phyloP scores from a whole-genome alignment of 2,888 invertebrate species.

The Phortica magna region DNA sequence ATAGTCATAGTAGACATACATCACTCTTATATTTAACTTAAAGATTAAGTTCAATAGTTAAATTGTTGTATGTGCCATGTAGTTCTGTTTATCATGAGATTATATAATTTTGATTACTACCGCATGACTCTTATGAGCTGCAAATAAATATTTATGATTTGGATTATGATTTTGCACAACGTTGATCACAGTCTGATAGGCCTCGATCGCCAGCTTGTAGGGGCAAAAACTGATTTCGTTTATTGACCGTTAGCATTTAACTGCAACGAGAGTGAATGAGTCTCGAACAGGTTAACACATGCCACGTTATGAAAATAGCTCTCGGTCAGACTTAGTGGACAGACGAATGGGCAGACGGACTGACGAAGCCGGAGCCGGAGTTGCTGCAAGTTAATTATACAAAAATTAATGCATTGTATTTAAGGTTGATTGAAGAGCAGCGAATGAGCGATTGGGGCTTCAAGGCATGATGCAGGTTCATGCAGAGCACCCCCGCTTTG shows the following conservation, averaged over 20 bases:
- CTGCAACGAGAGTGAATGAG: constrained; percentile 21
- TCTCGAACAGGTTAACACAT: constrained; percentile 28
- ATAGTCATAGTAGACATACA: not conserved
- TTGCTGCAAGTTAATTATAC: constrained; percentile 28
- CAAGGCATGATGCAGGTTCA: constrained; percentile 13
- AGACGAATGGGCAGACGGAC: constrained; percentile 1
- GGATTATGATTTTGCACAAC: no score
- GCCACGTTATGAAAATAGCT: not conserved
- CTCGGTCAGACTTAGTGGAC: not conserved
- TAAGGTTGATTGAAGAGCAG: constrained; percentile 1
- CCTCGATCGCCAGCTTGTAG: not conserved
- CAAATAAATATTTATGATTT: no score
- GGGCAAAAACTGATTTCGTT: constrained; percentile 59
- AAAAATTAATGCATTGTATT: constrained; percentile 18
- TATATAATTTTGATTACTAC: no score
- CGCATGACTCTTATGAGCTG: no score
- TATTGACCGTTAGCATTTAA: constrained; percentile 29
- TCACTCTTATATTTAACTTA: no score
- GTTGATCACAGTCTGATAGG: not conserved
- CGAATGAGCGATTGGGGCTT: not conserved
- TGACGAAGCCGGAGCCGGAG: not conserved
- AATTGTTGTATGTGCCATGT: no score
- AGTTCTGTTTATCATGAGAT: no score
- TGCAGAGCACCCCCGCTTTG: constrained; percentile 18
- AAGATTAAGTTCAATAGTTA: no score